phyloP scores from a whole-genome alignment of 2,113 vertebrate genomes.

The Ammodytes marinus region DNA sequence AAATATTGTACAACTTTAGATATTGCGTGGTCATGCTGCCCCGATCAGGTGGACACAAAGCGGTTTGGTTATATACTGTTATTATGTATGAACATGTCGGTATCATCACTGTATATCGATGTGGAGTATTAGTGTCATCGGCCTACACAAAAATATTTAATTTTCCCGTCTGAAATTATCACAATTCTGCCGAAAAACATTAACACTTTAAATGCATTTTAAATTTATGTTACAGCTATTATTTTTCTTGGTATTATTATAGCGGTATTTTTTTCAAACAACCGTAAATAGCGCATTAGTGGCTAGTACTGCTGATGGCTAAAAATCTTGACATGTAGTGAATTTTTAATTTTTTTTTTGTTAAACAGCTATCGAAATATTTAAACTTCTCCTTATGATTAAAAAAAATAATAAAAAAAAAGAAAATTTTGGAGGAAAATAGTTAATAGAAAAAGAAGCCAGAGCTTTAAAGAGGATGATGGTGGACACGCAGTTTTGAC shows the following conservation, averaged over 20 bases:
- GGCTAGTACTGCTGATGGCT: neutral
- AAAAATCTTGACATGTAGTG: conserved; percentile 22
- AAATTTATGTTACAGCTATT: neutral
- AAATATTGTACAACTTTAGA: neutral
- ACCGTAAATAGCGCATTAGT: neutral
- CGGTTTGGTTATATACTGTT: conserved; percentile 18
- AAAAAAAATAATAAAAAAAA: no score
- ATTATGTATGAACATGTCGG: neutral
- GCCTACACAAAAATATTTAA: neutral
- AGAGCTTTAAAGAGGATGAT: conserved; percentile 40
- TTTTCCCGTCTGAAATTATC: neutral
- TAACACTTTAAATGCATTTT: neutral
- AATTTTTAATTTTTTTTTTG: neutral
- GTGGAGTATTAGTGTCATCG: conserved; percentile 45
- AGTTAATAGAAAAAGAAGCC: conserved; percentile 3
- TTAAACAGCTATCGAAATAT: neutral
- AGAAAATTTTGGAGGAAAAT: neutral
- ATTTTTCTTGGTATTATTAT: neutral
- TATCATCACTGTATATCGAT: neutral
- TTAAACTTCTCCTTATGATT: neutral
- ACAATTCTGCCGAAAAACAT: neutral
- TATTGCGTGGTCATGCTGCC: conserved; percentile 15
- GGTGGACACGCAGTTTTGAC: conserved; percentile 40
- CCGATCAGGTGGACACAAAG: neutral
- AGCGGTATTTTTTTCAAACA: no score